A percentile compares a stretch with the other conserved stretches of the same genome.
Evolutionary conservation across 1,140 invertebrate genomes (phyloP).

Genomic region (Calephelis virginiensis): DNA sequence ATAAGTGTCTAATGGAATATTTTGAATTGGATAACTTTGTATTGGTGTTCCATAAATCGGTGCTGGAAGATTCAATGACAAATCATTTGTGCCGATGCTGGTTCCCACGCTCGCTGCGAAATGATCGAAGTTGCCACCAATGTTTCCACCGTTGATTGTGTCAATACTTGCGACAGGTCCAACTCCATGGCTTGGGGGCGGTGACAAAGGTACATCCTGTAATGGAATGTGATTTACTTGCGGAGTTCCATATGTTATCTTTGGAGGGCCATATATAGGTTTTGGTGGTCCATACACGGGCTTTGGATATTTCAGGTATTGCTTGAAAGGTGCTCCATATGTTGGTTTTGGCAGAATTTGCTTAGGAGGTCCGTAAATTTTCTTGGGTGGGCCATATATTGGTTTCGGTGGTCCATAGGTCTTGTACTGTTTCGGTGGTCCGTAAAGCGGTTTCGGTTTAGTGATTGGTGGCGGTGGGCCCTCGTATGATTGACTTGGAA

Average conservation of each 20-base stretch:
- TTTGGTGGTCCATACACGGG: slow-evolving; percentile 5
- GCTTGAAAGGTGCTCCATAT: slow-evolving; percentile 20
- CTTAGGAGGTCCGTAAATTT: slow-evolving; percentile 63
- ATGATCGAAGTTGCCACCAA: slow-evolving; percentile 36
- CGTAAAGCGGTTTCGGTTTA: slow-evolving; percentile 66
- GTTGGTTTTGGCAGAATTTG: slow-evolving; percentile 56
- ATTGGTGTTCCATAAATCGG: slow-evolving; percentile 72
- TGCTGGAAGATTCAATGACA: slow-evolving; percentile 65
- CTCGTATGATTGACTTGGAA: slow-evolving; percentile 59
- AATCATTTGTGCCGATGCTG: slow-evolving; percentile 61
- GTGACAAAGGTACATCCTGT: slow-evolving; percentile 56
- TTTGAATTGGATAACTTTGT: slow-evolving; percentile 67
- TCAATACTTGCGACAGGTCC: slow-evolving; percentile 24
- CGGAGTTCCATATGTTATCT: slow-evolving; percentile 13
- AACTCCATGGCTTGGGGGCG: slow-evolving; percentile 45
- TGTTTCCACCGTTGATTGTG: slow-evolving; percentile 31
- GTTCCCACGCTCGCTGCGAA: slow-evolving; percentile 53
- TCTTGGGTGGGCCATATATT: slow-evolving; percentile 67
- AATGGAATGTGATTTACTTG: slow-evolving; percentile 38
- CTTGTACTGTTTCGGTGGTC: slow-evolving; percentile 57
- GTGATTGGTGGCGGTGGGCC: slow-evolving; percentile 66
- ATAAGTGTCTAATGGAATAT: slow-evolving; percentile 68
- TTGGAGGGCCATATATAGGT: slow-evolving; percentile 10
- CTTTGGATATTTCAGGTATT: neutral
- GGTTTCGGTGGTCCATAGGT: slow-evolving; percentile 70